phyloP scores from a whole-genome alignment of 2,113 vertebrate species.

The cattle (Bos taurus) region ARS-UCD2.0 NC_037334.1:6914001-6914500 shows the following conservation, averaged over 20 bases:
- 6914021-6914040: background rate
- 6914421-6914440: fast-evolving
- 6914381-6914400: background rate
- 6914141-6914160: background rate
- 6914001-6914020: background rate
- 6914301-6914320: background rate
- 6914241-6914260: background rate
- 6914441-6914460: background rate
- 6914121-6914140: background rate
- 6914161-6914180: background rate
- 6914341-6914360: background rate
- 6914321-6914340: background rate
- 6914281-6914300: background rate
- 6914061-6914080: fast-evolving
- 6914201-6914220: background rate
- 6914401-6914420: background rate
- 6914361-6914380: background rate
- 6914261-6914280: background rate
- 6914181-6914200: background rate
- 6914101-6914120: background rate
- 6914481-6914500: background rate
- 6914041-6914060: background rate
- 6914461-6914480: background rate
- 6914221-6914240: background rate
- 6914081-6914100: background rate